phyloP scores from a whole-genome alignment of 64 coral and sea anemone genomes.

The Montipora foliosa region DNA sequence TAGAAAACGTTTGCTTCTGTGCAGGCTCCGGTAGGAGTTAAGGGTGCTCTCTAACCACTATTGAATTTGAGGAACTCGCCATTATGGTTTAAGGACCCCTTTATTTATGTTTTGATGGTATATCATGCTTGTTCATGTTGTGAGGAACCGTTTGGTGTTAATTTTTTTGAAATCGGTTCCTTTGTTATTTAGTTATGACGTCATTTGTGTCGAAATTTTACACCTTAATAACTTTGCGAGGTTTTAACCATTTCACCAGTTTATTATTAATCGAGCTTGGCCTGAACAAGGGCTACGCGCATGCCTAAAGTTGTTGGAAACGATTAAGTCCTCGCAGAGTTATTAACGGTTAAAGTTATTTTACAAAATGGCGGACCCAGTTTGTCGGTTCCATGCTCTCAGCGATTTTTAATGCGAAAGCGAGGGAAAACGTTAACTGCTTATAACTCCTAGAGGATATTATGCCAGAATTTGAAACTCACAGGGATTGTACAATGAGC shows the following conservation, averaged over 20 bases:
- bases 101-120: neutral
- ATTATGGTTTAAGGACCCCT: neutral
- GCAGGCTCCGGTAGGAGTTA: constrained; percentile 25
- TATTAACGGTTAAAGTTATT: neutral
- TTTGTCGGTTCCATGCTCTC: neutral
- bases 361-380: neutral
- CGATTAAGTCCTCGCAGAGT: constrained; percentile 1
- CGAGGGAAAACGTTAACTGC: constrained; percentile 11
- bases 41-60: constrained; percentile 29
- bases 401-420: neutral
- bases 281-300: neutral
- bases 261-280: neutral
- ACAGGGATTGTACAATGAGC: too few species aligned
- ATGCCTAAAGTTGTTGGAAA: neutral
- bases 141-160: constrained; percentile 28
- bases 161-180: constrained; percentile 24
- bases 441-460: constrained; percentile 9
- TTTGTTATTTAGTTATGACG: neutral
- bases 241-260: neutral
- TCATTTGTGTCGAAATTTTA: constrained; percentile 7
- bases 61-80: neutral
- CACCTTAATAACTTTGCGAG: constrained; percentile 15
- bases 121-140: neutral
- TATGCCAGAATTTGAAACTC: too few species aligned
- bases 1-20: constrained; percentile 9